These are phyloP conservation scores for Corydoras maculifer DNA, from an alignment of 2,113 vertebrate genomes.

Conservation along the genomic window DNA sequence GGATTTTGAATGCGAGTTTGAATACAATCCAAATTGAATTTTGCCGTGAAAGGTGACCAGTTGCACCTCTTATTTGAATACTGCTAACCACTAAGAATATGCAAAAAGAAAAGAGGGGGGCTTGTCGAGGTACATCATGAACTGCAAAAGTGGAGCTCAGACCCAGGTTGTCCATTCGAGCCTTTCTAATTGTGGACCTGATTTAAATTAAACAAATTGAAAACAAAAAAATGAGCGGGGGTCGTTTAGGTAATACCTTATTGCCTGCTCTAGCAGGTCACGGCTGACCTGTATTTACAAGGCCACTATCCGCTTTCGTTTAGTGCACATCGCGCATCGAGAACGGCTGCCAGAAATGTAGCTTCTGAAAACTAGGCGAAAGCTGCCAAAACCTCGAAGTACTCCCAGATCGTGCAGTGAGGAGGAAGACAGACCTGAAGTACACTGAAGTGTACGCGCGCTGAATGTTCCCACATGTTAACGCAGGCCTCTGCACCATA, in stretches of 20 bases:
- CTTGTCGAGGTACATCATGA: conserved; percentile 26
- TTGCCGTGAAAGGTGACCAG: conserved; percentile 42
- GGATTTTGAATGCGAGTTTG: conserved; percentile 41
- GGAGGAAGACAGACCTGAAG: conserved; percentile 47
- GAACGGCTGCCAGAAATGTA: conserved; percentile 38
- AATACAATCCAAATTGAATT: conserved; percentile 43
- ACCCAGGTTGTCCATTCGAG: neutral
- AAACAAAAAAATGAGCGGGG: neutral
- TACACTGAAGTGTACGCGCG: conserved; percentile 47
- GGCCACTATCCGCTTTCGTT: conserved; percentile 39
- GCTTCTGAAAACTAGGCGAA: conserved; percentile 43
- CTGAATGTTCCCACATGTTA: conserved; percentile 49
- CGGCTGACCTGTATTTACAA: conserved; percentile 30
- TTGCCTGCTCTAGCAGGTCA: neutral
- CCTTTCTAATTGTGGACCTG: neutral
- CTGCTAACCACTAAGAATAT: conserved; percentile 42
- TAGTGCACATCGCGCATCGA: conserved; percentile 34
- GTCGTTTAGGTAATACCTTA: neutral
- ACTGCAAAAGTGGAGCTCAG: conserved; percentile 7
- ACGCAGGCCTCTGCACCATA: conserved; percentile 41
- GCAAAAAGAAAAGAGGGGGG: conserved; percentile 27
- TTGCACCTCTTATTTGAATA: conserved; percentile 46
- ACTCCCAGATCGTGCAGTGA: conserved; percentile 46
- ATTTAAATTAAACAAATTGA: neutral
- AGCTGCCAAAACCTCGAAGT: conserved; percentile 49